Evolutionary conservation across 1,140 invertebrate species (phyloP).

Genomic region (Protaetia brevitarsis): DNA sequence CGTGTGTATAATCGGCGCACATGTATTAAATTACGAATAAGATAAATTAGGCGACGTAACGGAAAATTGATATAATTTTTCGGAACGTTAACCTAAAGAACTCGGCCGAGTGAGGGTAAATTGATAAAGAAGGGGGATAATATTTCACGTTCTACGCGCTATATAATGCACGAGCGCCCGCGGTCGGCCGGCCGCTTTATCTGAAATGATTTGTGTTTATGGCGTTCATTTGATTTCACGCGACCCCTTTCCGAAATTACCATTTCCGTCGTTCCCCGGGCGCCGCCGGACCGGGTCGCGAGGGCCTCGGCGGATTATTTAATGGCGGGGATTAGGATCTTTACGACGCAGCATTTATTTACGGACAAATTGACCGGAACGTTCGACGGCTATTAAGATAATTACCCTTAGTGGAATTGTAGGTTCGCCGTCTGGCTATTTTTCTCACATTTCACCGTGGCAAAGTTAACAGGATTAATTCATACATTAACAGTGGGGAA

Average conservation of each 20-base stretch:
- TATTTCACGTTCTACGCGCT: neutral
- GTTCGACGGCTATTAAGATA: slow-evolving; percentile 14
- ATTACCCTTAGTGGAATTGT: neutral
- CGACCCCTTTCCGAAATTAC: slow-evolving; percentile 7
- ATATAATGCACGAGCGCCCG: neutral
- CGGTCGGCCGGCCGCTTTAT: slow-evolving; percentile 1
- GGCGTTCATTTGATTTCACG: slow-evolving; percentile 13
- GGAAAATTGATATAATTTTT: slow-evolving; percentile 17
- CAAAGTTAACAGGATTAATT: no score
- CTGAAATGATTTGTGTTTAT: slow-evolving; percentile 17
- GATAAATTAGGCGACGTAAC: slow-evolving; percentile 5
- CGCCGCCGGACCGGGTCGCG: neutral
- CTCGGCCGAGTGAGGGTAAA: neutral
- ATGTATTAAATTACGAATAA: slow-evolving; percentile 1
- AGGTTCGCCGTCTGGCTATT: no score
- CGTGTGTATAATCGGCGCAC: neutral
- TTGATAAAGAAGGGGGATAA: slow-evolving; percentile 4
- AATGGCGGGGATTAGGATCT: slow-evolving; percentile 9
- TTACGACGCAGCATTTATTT: slow-evolving; percentile 16
- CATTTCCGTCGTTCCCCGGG: neutral
- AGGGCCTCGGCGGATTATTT: neutral
- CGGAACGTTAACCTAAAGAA: slow-evolving; percentile 12
- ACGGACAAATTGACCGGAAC: slow-evolving; percentile 15
- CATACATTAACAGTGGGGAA: no score
- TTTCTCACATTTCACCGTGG: no score